phyloP scores from a whole-genome alignment of 2,797 vertebrate species.

The Lerista edwardsae region DNA sequence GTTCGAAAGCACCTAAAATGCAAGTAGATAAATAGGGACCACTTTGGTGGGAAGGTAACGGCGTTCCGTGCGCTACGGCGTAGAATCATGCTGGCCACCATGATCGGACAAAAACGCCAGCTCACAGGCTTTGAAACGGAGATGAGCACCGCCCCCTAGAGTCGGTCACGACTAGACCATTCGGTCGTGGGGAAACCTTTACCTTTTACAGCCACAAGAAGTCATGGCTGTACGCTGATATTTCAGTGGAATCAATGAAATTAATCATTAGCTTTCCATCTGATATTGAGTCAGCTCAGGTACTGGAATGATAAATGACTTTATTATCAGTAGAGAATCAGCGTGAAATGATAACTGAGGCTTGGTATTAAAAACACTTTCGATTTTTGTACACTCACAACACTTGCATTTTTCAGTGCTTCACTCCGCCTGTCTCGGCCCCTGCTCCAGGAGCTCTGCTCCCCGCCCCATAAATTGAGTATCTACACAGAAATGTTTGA shows the following conservation, averaged over 20 bases:
- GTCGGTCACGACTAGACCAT: too few species aligned
- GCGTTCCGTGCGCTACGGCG: too few species aligned
- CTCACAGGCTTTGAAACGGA: too few species aligned
- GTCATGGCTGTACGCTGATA: conserved; percentile 59
- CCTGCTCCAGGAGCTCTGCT: too few species aligned
- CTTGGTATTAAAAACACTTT: conserved; percentile 21
- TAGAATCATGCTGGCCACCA: too few species aligned
- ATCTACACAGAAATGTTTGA: background rate
- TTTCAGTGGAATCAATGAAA: conserved; percentile 77
- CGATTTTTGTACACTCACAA: conserved; percentile 18
- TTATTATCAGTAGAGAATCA: conserved; percentile 71
- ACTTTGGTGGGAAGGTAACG: too few species aligned
- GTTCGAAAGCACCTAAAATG: too few species aligned
- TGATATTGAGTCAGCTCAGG: conserved; percentile 60
- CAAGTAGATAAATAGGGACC: too few species aligned
- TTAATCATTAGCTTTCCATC: conserved; percentile 76
- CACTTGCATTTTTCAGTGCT: conserved; percentile 22
- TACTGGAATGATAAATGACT: conserved; percentile 78
- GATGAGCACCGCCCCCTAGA: too few species aligned
- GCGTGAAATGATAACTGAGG: conserved; percentile 29
- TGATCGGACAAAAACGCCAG: too few species aligned
- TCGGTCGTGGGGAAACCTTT: too few species aligned
- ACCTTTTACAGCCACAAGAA: conserved; percentile 39
- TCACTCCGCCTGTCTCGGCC: background rate
- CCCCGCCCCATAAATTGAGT: background rate